Evolutionary conservation across 2,888 invertebrate genomes (phyloP), one percentile per base, ranked within the genome.

Genomic region (Parnassius mnemosyne): DNA sequence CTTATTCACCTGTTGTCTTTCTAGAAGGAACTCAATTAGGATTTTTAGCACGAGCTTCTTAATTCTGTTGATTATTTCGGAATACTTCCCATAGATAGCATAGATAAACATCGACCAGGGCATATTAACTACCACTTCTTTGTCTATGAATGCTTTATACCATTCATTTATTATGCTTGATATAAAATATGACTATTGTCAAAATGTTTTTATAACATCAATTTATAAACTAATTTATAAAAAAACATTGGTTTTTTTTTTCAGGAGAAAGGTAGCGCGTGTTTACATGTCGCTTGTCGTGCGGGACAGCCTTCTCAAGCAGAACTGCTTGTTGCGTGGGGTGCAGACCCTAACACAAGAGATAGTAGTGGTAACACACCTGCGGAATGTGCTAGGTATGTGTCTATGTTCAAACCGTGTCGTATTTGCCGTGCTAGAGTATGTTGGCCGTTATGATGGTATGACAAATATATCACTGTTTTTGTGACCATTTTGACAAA

Each of bases 231-330:
- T 12, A 46, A 46, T 46, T 46, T 46, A 16, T 1, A 3, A 9
- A 46, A n/a, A 12, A n/a, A n/a, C 10, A 3, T 13, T 49, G n/a
- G 7, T 2, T 20, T 41, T 13, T 42, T 16, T 9, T 57, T 59
- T 12, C 76, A 97, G 96, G 98, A 98, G 79, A 98, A 98, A 81
- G 97, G 97, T 51, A 96, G 96, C 50, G 95, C 95, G 34, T 97
- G 98, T 7, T 88, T 99, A 65, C 99, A 99, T 84, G 97, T 99
- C 60, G 99, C 99, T 3, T 97, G 98, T 53, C 95, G 97, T 76
- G 97, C 97, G 65, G 97, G 98, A 3, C 99, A 99, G 91, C 93
- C 95, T 49, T 93, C 96, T 44, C 98, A 99, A 89, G 95, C 97
- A 42, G 99, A 99, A 90, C 92, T 99, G 74, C 92, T 99, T 66